Percentiles rank a stretch among this genome's conserved stretches.
Evolutionary conservation across 2,113 vertebrate genomes (phyloP).

Genomic region (Psephotus haematonotus): DNA sequence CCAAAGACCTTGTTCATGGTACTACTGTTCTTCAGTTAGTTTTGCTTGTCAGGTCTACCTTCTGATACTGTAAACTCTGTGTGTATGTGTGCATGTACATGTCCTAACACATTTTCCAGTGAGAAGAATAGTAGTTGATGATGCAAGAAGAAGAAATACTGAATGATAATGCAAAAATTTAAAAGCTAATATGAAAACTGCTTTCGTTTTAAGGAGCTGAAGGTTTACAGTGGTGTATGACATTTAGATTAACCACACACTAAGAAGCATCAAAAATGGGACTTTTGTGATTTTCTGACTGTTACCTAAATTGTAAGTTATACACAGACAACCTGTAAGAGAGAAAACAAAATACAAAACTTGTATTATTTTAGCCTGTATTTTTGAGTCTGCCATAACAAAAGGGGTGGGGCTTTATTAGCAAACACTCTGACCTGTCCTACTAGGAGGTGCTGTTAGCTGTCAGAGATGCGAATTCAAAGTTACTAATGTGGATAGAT

Average conservation of each 20-base stretch:
- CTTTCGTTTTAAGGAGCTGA: not conserved
- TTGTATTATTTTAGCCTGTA: not conserved
- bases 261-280: not conserved
- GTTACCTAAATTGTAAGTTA: not conserved
- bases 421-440: not conserved
- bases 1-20: not conserved
- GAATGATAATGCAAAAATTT: not conserved
- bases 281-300: not conserved
- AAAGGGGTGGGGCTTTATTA: not conserved
- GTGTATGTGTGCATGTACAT: accelerated
- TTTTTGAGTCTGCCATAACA: not conserved
- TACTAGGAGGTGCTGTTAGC: not conserved
- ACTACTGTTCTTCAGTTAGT: not conserved
- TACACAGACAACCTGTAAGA: not conserved
- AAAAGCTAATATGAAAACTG: not conserved
- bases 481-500: not conserved
- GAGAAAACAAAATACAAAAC: not conserved
- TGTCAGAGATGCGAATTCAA: not conserved
- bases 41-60: not conserved
- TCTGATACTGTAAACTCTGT: not conserved
- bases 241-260: not conserved
- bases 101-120: not conserved
- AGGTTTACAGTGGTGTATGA: not conserved
- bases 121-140: not conserved
- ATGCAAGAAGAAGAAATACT: not conserved